Base-by-base conservation (phyloP, 2,888 invertebrate genomes). In the Oxycera nigricornis region DNA sequence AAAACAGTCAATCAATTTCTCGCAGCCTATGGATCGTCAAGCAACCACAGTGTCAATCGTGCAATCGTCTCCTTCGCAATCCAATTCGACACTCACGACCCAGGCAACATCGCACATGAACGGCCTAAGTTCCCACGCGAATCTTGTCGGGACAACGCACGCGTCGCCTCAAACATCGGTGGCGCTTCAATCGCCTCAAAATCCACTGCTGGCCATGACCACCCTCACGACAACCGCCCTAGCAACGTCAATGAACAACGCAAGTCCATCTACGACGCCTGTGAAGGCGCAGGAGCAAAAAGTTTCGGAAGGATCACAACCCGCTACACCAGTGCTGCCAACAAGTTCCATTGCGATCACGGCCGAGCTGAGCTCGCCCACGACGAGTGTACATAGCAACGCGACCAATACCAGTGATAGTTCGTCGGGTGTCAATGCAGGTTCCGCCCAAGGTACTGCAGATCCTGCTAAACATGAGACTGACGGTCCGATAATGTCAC, bases 201-300 rank as follows among this genome's bases (percentile, higher is more conserved):
- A 86, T 79, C 83, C 87, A 52, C 81, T 86, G 77, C 81, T 87
- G 78, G 86, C 86, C 74, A 81, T 86, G 77, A 81, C 85, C 39
- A 83, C 86, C n/a, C 59, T 72, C 1, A 68, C 75, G 26, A 67
- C 72, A 31, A 39, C 73, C 2, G 59, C 74, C 11, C 50, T 50
- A 1, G 2, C 59, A 26, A 35, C 72, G n/a, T 14, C 74, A 72
- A 62, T 61, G 28, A 70, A 28, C 14, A 52, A 11, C 22, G 46
- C 9, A 3, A 31, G 22, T 31, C 28, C 70, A 1, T 26, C 65
- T 1, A 55, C 35, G 1, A 72, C 67, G 28, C 67, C 52, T 22
- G 31, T 73, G 24, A 73, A 73, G 61, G 41, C 52, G 6, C 67
- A 39, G 26, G 22, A 57, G 24, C 50, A 61, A 2, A 73, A 73